Evolutionary conservation across 2,113 vertebrate genomes (phyloP).

Genomic region (Aepyceros melampus): DNA sequence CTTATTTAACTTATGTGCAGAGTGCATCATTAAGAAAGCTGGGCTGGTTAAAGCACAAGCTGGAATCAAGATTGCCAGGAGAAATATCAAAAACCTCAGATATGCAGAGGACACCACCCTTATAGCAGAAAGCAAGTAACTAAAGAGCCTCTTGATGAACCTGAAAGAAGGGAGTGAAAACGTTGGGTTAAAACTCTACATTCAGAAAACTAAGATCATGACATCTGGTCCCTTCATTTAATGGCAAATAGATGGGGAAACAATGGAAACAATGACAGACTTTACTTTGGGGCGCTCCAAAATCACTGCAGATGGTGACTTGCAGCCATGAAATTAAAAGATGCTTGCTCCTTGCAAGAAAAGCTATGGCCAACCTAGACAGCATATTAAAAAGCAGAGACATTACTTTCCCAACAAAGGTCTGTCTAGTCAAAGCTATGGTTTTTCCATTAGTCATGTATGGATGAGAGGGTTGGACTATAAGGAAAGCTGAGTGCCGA

Average conservation of each 20-base stretch:
- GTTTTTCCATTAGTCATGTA: not conserved
- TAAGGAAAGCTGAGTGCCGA: not conserved
- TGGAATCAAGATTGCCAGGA: not conserved
- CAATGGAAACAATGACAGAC: not conserved
- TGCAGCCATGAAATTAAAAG: not conserved
- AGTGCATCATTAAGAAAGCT: not conserved
- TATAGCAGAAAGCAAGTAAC: not conserved
- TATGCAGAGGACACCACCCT: not conserved
- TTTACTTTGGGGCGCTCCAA: rapidly evolving
- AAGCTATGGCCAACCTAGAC: not conserved
- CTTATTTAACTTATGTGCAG: not conserved
- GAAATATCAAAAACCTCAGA: not conserved
- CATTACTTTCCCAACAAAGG: not conserved
- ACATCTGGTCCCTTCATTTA: not conserved
- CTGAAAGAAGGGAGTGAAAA: not conserved
- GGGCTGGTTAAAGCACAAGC: not conserved
- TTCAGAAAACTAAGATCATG: not conserved
- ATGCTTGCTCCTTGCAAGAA: not conserved
- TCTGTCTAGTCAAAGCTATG: not conserved
- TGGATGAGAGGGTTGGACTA: not conserved
- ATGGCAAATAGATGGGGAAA: not conserved
- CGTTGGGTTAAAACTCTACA: not conserved
- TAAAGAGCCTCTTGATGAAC: not conserved
- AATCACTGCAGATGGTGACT: not conserved
- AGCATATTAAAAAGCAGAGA: not conserved